phyloP scores from a whole-genome alignment of 2,888 invertebrate species.

The Calameuta pallipes region DNA sequence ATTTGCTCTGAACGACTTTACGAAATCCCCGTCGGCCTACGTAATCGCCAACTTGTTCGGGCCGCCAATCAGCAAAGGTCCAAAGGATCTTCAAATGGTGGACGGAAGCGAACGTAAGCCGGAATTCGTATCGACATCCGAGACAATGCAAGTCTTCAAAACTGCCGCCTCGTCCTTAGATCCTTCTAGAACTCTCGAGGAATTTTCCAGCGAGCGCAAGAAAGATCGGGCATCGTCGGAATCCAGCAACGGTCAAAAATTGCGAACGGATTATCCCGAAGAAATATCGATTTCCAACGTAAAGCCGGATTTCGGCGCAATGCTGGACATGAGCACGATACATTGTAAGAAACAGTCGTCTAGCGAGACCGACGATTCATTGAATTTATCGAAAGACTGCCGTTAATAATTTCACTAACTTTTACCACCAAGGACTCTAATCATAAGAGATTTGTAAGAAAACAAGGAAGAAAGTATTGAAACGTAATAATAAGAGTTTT shows the following conservation, averaged over 20 bases:
- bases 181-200: conserved; percentile 18
- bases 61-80: conserved; percentile 48
- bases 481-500: too few species aligned
- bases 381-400: conserved; percentile 60
- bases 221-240: conserved; percentile 19
- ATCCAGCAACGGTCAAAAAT: conserved; percentile 36
- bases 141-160: conserved; percentile 44
- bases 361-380: conserved; percentile 47
- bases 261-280: conserved; percentile 47
- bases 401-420: neutral
- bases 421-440: too few species aligned
- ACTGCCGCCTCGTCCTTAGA: conserved; percentile 30
- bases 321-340: conserved; percentile 57
- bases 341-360: conserved; percentile 46
- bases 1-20: conserved; percentile 59
- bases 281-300: conserved; percentile 54
- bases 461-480: too few species aligned
- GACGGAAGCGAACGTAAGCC: conserved; percentile 43
- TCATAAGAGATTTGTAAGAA: too few species aligned
- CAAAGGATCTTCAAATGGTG: conserved; percentile 38
- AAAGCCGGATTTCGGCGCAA: conserved; percentile 48
- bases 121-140: conserved; percentile 36
- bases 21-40: conserved; percentile 57
- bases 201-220: conserved; percentile 28
- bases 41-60: conserved; percentile 61